Base-by-base conservation (phyloP, 2,888 invertebrate species). In the Patella caerulea region DNA sequence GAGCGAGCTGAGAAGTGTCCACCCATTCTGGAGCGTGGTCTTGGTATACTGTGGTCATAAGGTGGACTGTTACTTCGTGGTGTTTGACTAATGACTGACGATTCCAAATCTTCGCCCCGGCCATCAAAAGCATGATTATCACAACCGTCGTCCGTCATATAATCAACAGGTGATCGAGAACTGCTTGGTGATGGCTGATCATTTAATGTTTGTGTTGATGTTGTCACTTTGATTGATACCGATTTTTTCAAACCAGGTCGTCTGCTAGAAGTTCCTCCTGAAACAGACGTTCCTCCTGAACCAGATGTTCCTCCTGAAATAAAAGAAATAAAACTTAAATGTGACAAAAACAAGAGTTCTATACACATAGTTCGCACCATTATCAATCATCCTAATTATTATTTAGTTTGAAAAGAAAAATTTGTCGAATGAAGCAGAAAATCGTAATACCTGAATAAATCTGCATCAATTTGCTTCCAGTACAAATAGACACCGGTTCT, bases 401-500 rank as follows among this genome's bases (percentile, higher is more conserved):
- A 9, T 45, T 45, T 45, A 45, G 9, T 9, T 45, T 45, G 45
- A 45, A 45, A 45, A 45, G 34, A 34, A 34, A 34, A 2, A 34
- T 34, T 45, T 45, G 34, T 45, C 7, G 34, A 73, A 45, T 7
- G 14, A 17, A 73, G 3, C 9, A 53, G 0, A 53, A 73, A 53
- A 9, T n/a, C 0, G 5, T 14, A 34, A 14, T 72, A 76, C 76
- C 76, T 76, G 76, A 71, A 71, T 76, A 76, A 9, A 59, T 56
- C 76, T 76, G 76, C 45, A 76, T 45, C 34, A 72, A 52, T 54
- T 54, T 72, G 52, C 72, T 76, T 34, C 56, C 76, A 7, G 76
- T 76, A 59, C 76, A 76, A 1, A 86, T 79, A 54, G 84, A 81
- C 17, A 86, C 45, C 65, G 84, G 84, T 52, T 86, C 86, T 19